Evolutionary conservation across 2,797 vertebrate species (phyloP), one percentile per base, ranked within the genome.

Genomic region (Enteromius fasciolatus): DNA sequence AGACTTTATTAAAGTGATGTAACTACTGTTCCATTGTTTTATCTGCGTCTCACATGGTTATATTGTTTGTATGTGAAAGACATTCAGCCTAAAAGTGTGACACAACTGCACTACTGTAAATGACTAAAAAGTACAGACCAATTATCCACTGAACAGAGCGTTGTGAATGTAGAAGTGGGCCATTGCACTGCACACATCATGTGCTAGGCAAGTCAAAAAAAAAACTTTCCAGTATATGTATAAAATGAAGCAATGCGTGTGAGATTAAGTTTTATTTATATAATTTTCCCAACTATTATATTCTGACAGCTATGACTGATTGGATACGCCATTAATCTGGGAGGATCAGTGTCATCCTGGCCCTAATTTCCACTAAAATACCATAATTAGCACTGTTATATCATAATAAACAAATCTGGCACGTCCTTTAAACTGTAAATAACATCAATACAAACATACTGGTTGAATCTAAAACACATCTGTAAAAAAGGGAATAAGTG

Each of bases 51-150:
- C 33, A 36, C 28, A 57, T 12, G 33, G 33, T 15, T 18, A 33
- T 39, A 59, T 15, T 75, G 14, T 75, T 75, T 17, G 52, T 15
- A 75, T 75, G 5, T 75, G 33, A 54, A 6, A 36, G 52, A 52
- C n/a, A 54, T 36, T 57, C 31, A 59, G 18, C 15, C 20, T 33
- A 75, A 36, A 52, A 57, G 5, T 31, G 48, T 7, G 10, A 39
- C 20, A 57, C 57, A 57, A 75, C 33, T 54, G 28, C 39, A n/a
- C 33, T 57, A 75, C 9, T 17, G 10, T 54, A 74, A 31, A 74
- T 14, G 25, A 54, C 3, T 20, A 18, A 17, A 48, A 46, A 73
- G 46, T 52, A 17, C 17, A 12, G 70, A 36, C 70, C 18, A 52
- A 54, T 74, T 74, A 52, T 36, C 70, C 48, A 33, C 17, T 74